Base-by-base conservation (phyloP, 2,113 vertebrate genomes). In the Enhydra lutris region DNA sequence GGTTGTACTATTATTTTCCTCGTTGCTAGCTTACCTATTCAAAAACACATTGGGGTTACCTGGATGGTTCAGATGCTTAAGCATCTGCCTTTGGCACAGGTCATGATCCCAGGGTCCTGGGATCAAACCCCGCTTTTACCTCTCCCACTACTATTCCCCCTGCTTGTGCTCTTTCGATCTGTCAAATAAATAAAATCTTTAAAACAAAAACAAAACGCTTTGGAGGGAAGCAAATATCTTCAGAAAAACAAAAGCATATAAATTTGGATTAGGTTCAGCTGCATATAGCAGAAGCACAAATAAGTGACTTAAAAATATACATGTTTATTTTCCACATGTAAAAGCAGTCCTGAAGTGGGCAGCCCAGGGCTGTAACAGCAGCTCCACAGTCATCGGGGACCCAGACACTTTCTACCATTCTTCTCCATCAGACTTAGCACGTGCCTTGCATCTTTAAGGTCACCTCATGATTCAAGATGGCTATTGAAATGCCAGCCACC, bases 1-100 rank as follows among this genome's bases (percentile, higher is more conserved):
- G 11, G 2, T 29, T 24, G 4, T 12, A 0, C 1, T 3, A 7
- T 26, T 26, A 45, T 36, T 31, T 87, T 55, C 23, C 3, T 73
- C 81, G 76, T 80, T 47, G 1, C 13, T 31, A 11, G 18, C 20
- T 89, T 39, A 61, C 15, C 29, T 55, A 29, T 59, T 93, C 82
- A 84, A 61, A 61, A 94, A 39, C 12, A 18, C 23, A 29, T 0
- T 39, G 31, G 36, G 29, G 26, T 12, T 6, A 6, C 61, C 61
- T 65, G 12, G 61, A 13, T 65, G 61, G 61, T 26, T 65, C 61
- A 65, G 61, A 31, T 15, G 61, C 26, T 65, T 65, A 65, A 65
- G 29, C 26, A 65, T 65, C 61, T 31, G 26, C 61, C 29, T 65
- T 31, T 0, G 5, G 13, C 61, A 31, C 61, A 63, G 61, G 61